These are phyloP conservation scores for Thryonomys swinderianus DNA, from an alignment of 2,113 vertebrate genomes.

Conservation along the genomic window DNA sequence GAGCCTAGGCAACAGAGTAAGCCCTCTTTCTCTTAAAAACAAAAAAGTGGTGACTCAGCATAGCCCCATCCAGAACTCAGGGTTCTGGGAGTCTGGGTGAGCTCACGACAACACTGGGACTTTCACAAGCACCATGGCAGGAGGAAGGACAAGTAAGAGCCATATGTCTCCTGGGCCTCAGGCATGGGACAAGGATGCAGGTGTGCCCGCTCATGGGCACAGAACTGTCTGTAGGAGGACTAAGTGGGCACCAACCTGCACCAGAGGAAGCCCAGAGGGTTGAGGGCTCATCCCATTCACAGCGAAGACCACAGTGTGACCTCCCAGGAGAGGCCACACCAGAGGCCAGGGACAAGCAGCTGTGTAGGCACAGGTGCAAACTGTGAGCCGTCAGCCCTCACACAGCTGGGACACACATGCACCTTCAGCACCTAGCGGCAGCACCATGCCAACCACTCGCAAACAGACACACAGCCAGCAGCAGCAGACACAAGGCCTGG, in stretches of 20 bases:
- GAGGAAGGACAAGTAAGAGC: fast-evolving
- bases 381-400: neutral
- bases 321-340: neutral
- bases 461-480: neutral
- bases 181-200: neutral
- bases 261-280: neutral
- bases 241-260: neutral
- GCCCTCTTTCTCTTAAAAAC: neutral
- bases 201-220: fast-evolving
- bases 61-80: neutral
- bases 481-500: neutral
- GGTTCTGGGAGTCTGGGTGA: neutral
- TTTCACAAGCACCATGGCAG: neutral
- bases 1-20: neutral
- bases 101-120: conserved; percentile 43
- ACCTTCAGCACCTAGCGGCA: neutral
- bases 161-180: neutral
- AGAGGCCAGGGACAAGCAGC: neutral
- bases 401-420: neutral
- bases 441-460: neutral
- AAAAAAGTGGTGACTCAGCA: neutral
- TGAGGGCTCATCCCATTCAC: neutral
- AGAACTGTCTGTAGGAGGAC: neutral
- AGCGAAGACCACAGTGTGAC: neutral
- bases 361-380: neutral